Evolutionary conservation across 2,888 invertebrate genomes (phyloP).

Genomic region (Agrilus mali): DNA sequence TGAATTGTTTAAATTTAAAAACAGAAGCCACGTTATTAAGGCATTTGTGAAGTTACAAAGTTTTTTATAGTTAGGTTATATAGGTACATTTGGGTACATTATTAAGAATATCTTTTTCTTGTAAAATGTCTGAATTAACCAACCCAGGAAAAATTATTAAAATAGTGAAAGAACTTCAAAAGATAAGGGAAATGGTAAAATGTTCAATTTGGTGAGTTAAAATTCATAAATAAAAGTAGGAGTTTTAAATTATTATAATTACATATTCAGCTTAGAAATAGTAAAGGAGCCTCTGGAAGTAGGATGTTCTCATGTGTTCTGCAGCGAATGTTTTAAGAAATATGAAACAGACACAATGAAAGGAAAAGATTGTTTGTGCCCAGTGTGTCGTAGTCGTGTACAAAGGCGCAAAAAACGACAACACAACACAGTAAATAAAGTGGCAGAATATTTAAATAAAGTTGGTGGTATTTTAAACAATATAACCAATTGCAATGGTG

Average conservation of each 20-base stretch:
- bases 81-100: too few relatives aligned
- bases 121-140: too few relatives aligned
- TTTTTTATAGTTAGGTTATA: too few relatives aligned
- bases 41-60: too few relatives aligned
- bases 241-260: not conserved
- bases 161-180: not conserved
- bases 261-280: conserved; percentile 13
- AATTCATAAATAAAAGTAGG: not conserved
- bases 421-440: not conserved
- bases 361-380: not conserved
- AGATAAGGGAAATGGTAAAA: conserved; percentile 8
- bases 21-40: too few relatives aligned
- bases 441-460: conserved; percentile 3
- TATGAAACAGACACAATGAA: conserved; percentile 3
- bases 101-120: too few relatives aligned
- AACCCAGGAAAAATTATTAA: too few relatives aligned
- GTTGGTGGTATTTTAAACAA: not conserved
- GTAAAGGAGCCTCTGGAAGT: conserved; percentile 10
- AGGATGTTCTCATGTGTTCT: conserved; percentile 13
- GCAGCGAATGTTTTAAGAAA: conserved; percentile 12
- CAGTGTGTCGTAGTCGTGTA: conserved; percentile 3
- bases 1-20: too few relatives aligned
- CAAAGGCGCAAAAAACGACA: conserved; percentile 2
- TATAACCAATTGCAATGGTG: conserved; percentile 3
- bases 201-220: conserved; percentile 14